Evolutionary conservation across 2,797 vertebrate genomes (phyloP).

Genomic region (Naso thynnoides): DNA sequence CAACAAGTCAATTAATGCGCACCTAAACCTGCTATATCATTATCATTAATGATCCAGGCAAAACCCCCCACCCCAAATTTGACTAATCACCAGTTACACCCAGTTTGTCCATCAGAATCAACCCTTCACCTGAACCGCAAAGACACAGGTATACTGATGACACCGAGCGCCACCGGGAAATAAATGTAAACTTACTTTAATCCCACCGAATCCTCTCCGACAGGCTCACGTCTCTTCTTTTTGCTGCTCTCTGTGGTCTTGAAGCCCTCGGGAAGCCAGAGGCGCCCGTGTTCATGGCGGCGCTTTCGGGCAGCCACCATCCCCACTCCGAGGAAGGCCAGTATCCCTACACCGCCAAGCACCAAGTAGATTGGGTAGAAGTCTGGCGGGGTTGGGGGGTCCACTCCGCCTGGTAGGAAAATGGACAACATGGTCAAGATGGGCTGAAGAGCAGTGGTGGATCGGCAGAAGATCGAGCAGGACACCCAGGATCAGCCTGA

Average conservation of each 20-base stretch:
- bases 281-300: constrained; percentile 95
- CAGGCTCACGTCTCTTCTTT: constrained; percentile 97
- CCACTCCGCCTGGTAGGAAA: constrained; percentile 86
- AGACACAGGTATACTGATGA: constrained; percentile 1
- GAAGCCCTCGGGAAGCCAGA: constrained; percentile 99
- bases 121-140: constrained; percentile 9
- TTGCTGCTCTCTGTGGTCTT: constrained; percentile 96
- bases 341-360: constrained; percentile 83
- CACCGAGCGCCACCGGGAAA: not conserved
- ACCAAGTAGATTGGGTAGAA: constrained; percentile 91
- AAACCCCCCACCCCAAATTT: constrained; percentile 50
- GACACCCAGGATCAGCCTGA: constrained; percentile 53
- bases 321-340: constrained; percentile 89
- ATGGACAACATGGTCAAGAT: constrained; percentile 77
- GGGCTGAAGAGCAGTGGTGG: constrained; percentile 44
- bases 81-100: constrained; percentile 35
- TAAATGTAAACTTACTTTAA: constrained; percentile 91
- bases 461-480: constrained; percentile 24
- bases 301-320: constrained; percentile 95
- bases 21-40: constrained; percentile 66
- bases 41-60: constrained; percentile 65
- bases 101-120: constrained; percentile 38
- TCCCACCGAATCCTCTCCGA: constrained; percentile 97
- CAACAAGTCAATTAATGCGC: constrained; percentile 69
- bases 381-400: constrained; percentile 63